Percentiles rank a stretch among this genome's conserved stretches.
phyloP scores from a whole-genome alignment of 2,888 invertebrate species.

The Ceriagrion tenellum region DNA sequence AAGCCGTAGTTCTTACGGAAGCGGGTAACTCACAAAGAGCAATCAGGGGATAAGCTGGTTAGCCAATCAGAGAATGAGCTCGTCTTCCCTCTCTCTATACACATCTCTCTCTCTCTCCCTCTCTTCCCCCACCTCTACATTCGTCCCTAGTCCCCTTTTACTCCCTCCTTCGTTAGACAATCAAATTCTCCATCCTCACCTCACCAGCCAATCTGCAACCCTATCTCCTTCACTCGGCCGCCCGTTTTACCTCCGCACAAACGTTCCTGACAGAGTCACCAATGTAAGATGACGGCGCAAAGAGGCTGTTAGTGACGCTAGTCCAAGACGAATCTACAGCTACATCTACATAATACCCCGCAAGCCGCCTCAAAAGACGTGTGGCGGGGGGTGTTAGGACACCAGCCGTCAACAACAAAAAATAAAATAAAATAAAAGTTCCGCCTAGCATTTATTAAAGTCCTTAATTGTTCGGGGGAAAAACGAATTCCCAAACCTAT shows the following conservation, averaged over 20 bases:
- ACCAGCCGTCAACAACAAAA: too few relatives aligned
- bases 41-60: slow-evolving; percentile 67
- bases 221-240: neutral
- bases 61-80: slow-evolving; percentile 57
- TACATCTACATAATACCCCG: too few relatives aligned
- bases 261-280: neutral
- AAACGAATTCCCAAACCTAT: too few relatives aligned
- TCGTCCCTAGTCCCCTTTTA: neutral
- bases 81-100: neutral
- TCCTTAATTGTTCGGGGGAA: too few relatives aligned
- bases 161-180: slow-evolving; percentile 43
- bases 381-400: too few relatives aligned
- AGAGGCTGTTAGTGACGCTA: too few relatives aligned
- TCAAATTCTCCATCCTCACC: slow-evolving; percentile 30
- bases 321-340: too few relatives aligned
- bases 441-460: too few relatives aligned
- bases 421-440: too few relatives aligned
- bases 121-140: neutral
- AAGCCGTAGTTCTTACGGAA: neutral
- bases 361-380: too few relatives aligned
- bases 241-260: slow-evolving; percentile 22
- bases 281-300: neutral
- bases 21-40: slow-evolving; percentile 63
- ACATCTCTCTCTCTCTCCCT: neutral
- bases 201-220: neutral